Conservation (phyloP, 2,113 vertebrate genomes). For the Cisticola juncidis region DNA sequence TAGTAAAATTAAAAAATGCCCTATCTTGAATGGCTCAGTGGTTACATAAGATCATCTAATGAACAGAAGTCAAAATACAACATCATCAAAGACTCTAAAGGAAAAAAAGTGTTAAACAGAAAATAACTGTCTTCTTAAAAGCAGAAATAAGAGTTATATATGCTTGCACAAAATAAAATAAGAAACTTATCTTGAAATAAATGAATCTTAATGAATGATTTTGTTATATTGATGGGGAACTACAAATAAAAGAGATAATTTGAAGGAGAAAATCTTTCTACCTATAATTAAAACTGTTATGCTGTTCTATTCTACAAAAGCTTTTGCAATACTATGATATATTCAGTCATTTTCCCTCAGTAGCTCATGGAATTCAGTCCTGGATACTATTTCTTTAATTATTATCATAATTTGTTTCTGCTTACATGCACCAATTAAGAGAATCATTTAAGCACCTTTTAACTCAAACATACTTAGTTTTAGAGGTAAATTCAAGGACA, state of each 20-base stretch:
- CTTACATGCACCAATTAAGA: not conserved
- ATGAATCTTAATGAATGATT: not conserved
- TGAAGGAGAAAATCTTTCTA: constrained; percentile 2
- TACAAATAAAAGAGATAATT: not conserved
- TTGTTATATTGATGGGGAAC: not conserved
- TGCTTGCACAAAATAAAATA: not conserved
- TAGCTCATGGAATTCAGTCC: not conserved
- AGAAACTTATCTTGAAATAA: not conserved
- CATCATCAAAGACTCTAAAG: not conserved
- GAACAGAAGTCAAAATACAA: not conserved
- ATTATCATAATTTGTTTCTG: not conserved
- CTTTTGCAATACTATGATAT: not conserved
- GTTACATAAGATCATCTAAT: not conserved
- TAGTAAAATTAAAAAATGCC: not conserved
- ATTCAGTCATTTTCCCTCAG: not conserved
- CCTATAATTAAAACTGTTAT: not conserved
- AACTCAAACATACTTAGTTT: not conserved
- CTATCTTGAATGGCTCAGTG: not conserved
- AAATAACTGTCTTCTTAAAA: not conserved
- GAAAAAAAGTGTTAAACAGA: not conserved
- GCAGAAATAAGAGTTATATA: not conserved
- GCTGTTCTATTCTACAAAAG: not conserved
- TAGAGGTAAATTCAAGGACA: not conserved
- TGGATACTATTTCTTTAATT: not conserved
- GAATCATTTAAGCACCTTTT: not conserved